Base-by-base conservation (phyloP, 2,113 vertebrate species). In the Scomber scombrus region DNA sequence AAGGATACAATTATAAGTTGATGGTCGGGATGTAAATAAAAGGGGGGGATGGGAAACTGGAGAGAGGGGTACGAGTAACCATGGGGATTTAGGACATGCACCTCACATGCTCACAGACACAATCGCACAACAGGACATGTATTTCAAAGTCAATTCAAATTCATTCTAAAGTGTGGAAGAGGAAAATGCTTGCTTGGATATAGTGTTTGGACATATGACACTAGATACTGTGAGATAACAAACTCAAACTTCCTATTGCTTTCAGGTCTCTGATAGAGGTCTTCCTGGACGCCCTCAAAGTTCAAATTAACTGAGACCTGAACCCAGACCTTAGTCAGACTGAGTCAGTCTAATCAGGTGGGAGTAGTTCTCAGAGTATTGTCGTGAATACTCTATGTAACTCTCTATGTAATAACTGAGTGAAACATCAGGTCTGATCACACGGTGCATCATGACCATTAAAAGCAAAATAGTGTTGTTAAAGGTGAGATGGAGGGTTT, bases 101-200 rank as follows among this genome's bases (percentile, higher is more conserved):
- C 5, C 31, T 34, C 1, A 34, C 31, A 34, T 6, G 31, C 31
- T 34, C 43, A 26, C 19, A 63, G 11, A 40, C 18, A 15, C 51
- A n/a, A 0, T 11, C 14, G 16, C 12, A 56, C 26, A 10, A 34
- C 31, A 16, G 19, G 18, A 16, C 12, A 13, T 16, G 34, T 18
- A 29, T 18, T 40, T 56, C 13, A 58, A 8, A 51, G 47, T 73
- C 9, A 63, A 70, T 56, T 56, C 11, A 45, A 46, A 70, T 11
- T 52, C 18, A 34, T 1, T 40, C 1, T 40, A 2, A 40, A 8
- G 9, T 15, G 11, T 26, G 26, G 10, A 57, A 31, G n/a, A 31
- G 16, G 40, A 40, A 51, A 51, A 50, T 40, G 23, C 50, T 60
- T 60, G 8, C 23, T 31, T 58, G 6, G 7, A 4, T 26, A 47